These are phyloP conservation scores for Argya squamiceps DNA, from an alignment of 2,797 vertebrate species.

Conservation along the genomic window DNA sequence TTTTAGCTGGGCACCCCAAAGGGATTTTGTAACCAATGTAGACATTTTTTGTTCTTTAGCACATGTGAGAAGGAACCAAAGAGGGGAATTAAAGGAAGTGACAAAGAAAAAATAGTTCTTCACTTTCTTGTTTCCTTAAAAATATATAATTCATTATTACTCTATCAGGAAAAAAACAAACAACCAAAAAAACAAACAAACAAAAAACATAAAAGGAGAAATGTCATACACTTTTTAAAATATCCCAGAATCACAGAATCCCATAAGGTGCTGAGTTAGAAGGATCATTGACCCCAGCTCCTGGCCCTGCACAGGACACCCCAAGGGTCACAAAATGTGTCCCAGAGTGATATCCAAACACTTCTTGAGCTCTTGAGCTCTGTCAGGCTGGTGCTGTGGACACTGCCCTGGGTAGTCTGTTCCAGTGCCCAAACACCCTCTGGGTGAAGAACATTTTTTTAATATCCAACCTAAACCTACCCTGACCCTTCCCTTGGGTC, in stretches of 20 bases:
- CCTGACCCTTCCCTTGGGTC: accelerated
- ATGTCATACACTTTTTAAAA: neutral
- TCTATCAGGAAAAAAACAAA: neutral
- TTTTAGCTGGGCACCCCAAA: conserved; percentile 43
- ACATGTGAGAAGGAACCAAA: neutral
- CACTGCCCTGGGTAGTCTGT: neutral
- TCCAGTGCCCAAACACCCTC: neutral
- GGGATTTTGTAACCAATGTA: conserved; percentile 12
- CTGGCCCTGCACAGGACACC: neutral
- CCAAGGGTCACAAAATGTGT: neutral
- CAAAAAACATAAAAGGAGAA: neutral
- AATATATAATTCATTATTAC: conserved; percentile 58
- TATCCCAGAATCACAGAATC: neutral
- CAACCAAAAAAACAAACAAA: neutral
- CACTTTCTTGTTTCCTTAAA: neutral
- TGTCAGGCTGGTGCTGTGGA: no score
- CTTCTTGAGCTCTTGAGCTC: accelerated
- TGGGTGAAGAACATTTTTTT: neutral
- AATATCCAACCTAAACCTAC: neutral
- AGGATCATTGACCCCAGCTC: no score
- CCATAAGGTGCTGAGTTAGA: neutral
- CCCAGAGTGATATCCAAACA: neutral
- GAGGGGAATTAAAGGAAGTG: conserved; percentile 28
- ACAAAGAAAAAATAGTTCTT: neutral
- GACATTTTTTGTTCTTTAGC: conserved; percentile 2